These are phyloP conservation scores for Minunthozetes semirufus DNA, from an alignment of 2,888 invertebrate species.

Conservation along the genomic window DNA sequence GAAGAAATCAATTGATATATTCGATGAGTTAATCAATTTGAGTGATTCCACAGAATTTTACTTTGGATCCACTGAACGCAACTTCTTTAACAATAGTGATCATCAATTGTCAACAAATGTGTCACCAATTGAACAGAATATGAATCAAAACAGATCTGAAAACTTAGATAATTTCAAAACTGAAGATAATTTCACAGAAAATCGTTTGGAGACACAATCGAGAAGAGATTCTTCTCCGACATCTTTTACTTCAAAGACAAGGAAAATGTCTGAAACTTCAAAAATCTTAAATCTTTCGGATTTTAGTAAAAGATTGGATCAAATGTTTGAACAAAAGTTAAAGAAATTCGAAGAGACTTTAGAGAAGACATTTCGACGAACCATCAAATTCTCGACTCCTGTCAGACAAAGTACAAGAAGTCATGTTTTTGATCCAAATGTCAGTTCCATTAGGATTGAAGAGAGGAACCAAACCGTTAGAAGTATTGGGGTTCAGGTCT, in stretches of 20 bases:
- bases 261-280: not conserved
- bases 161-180: too few relatives aligned
- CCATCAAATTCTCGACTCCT: not conserved
- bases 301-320: not conserved
- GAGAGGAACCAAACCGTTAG: not conserved
- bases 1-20: too few relatives aligned
- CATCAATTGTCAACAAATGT: too few relatives aligned
- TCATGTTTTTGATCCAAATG: not conserved
- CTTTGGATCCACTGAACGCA: too few relatives aligned
- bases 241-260: not conserved
- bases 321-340: not conserved
- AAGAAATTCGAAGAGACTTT: not conserved
- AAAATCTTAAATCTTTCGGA: not conserved
- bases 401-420: not conserved
- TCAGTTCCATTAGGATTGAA: not conserved
- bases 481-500: constrained; percentile 9
- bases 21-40: too few relatives aligned
- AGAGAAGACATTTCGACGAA: not conserved
- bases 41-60: too few relatives aligned
- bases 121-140: too few relatives aligned
- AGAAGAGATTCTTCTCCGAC: too few relatives aligned
- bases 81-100: too few relatives aligned
- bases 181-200: too few relatives aligned
- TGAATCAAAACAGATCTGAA: too few relatives aligned
- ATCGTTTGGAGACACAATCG: too few relatives aligned